Percentiles rank a stretch among this genome's conserved stretches.
phyloP scores from a whole-genome alignment of 2,888 invertebrate genomes.

The Tachystola acroxantha region DNA sequence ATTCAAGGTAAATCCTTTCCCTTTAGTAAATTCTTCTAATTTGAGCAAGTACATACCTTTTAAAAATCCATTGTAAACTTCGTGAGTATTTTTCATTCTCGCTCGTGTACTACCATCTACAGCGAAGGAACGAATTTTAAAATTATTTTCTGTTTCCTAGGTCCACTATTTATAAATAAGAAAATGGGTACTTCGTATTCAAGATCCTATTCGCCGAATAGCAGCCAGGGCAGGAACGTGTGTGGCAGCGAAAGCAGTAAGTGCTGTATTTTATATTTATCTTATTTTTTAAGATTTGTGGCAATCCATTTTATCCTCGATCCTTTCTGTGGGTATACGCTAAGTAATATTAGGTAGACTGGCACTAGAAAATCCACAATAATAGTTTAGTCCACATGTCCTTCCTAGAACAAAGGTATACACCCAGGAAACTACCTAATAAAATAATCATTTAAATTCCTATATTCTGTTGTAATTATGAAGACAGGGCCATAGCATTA shows the following conservation, averaged over 20 bases:
- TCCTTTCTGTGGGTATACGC: too few relatives aligned
- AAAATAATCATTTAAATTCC: too few relatives aligned
- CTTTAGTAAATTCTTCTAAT: conserved; percentile 19
- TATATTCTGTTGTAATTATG: too few relatives aligned
- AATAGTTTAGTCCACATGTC: too few relatives aligned
- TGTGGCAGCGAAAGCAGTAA: conserved; percentile 39
- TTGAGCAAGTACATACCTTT: conserved; percentile 1
- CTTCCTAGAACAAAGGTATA: too few relatives aligned
- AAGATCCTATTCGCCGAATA: conserved; percentile 64
- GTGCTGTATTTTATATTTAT: conserved; percentile 30
- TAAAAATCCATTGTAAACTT: not conserved
- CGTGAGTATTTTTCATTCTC: not conserved
- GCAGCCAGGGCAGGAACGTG: conserved; percentile 30
- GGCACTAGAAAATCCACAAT: too few relatives aligned
- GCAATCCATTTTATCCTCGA: too few relatives aligned
- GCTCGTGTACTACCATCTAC: not conserved
- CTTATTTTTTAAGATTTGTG: too few relatives aligned
- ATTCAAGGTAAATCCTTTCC: conserved; percentile 60
- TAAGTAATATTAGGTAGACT: too few relatives aligned
- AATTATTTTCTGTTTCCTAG: conserved; percentile 19
- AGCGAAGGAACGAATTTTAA: conserved; percentile 16
- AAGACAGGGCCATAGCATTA: too few relatives aligned
- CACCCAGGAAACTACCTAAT: too few relatives aligned
- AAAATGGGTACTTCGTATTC: conserved; percentile 67
- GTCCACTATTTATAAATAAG: conserved; percentile 21